Conservation (phyloP, 2,113 vertebrate genomes). For the Spea multiplicata region DNA sequence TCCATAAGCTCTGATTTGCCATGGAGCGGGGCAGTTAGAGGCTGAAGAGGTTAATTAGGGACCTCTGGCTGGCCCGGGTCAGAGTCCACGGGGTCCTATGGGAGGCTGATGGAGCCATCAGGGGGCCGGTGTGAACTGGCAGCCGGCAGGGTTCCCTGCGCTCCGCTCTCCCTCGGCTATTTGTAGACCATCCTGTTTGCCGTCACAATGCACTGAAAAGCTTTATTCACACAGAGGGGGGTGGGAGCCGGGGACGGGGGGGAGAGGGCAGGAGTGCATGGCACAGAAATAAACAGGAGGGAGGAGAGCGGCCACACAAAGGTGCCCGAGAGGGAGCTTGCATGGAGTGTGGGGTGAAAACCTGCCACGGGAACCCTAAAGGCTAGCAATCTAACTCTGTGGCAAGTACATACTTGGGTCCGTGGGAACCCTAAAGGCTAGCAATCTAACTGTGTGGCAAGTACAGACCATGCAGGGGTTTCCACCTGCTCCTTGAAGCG, state of each 20-base stretch:
- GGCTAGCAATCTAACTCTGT: background rate
- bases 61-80: constrained; percentile 14
- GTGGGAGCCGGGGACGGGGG: constrained; percentile 4
- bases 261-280: background rate
- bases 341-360: background rate
- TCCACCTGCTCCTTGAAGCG: too few species aligned
- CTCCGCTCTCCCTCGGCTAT: constrained; percentile 27
- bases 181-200: constrained; percentile 46
- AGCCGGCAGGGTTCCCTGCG: constrained; percentile 30
- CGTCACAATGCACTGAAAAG: constrained; percentile 39
- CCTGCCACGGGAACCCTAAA: background rate
- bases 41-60: constrained; percentile 30
- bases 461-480: too few species aligned
- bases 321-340: background rate
- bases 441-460: background rate
- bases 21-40: background rate
- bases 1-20: too few species aligned
- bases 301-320: background rate
- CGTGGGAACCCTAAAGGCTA: background rate
- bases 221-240: constrained; percentile 38
- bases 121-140: constrained; percentile 32
- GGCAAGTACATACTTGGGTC: too few species aligned
- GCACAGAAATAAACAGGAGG: constrained; percentile 23
- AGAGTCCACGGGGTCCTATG: constrained; percentile 16
- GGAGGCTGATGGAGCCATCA: constrained; percentile 22